These are phyloP conservation scores for Numenius phaeopus DNA, from an alignment of 2,797 vertebrate genomes.

Conservation along the genomic window DNA sequence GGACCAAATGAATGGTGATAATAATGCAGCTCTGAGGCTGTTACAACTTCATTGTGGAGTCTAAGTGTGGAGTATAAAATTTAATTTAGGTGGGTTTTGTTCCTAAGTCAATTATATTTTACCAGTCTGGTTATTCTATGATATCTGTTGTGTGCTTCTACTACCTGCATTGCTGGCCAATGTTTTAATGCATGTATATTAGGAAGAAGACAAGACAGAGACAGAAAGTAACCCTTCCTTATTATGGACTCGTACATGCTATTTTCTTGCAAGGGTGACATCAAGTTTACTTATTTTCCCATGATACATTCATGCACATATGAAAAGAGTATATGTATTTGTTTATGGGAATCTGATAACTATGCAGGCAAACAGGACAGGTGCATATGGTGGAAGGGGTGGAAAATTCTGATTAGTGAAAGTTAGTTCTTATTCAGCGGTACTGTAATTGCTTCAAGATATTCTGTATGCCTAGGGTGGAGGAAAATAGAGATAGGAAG, in stretches of 20 bases:
- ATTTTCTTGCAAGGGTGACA: not conserved
- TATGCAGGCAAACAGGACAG: not conserved
- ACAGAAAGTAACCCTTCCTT: not conserved
- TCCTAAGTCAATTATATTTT: not conserved
- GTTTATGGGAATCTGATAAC: not conserved
- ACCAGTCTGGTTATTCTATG: not conserved
- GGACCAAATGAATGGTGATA: not conserved
- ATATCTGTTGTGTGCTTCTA: not conserved
- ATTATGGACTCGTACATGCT: fast-evolving
- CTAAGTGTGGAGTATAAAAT: not conserved
- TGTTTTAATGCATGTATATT: not conserved
- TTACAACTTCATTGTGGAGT: not conserved
- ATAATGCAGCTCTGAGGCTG: not conserved
- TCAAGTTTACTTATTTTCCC: not conserved
- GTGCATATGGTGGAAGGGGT: not conserved
- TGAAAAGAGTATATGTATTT: not conserved
- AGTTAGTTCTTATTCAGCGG: not conserved
- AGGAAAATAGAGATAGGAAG: not conserved
- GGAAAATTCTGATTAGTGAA: not conserved
- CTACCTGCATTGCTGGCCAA: not conserved
- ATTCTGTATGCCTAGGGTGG: not conserved
- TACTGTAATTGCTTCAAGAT: not conserved
- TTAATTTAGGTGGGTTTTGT: not conserved
- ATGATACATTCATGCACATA: not conserved
- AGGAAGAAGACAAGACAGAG: not conserved